Evolutionary conservation across 2,888 invertebrate genomes (phyloP), one percentile per base, ranked within the genome.

Genomic region (Drosophila atroscutellata): DNA sequence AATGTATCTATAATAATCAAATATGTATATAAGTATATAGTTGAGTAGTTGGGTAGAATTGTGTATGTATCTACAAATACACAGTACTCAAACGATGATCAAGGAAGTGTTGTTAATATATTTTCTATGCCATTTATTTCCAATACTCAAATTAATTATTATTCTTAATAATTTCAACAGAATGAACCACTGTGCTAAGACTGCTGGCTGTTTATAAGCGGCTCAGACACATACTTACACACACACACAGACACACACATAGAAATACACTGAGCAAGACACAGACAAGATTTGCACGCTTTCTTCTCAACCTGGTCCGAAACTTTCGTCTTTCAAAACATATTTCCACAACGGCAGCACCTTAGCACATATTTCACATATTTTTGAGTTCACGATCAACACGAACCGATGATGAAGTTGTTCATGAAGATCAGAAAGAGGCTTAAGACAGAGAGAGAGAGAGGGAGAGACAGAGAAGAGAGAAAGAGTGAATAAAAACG

Each of bases 331-430:
- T 77, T 67, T 65, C 54, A 55, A 67, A 59, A 36, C 60, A 55
- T 56, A 78, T 74, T 76, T 80, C 80, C 75, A 49, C 64, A 64
- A 42, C 71, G 45, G 60, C 59, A 75, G 71, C 83, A 72, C 75
- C 75, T 88, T 85, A 80, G 77, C 88, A 84, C 83, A 84, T 88
- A 78, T 88, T 88, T 71, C 67, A 80, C 75, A 83, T 75, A 62
- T 68, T 77, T 84, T 83, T 77, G 75, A 84, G 88, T 80, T 88
- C 80, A 84, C 75, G 86, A 86, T 82, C 82, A 82, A 70, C 37
- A 56, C 45, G 58, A 72, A 67, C 55, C 81, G 57, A 39, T 39
- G 30, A 63, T 42, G 47, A 66, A 28, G 28, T 6, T 56, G 39
- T 20, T 50, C 15, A 24, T 45, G 45, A 45, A 45, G 45, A 45